Conservation (phyloP, 2,113 vertebrate species). For the Isichthys henryi region DNA sequence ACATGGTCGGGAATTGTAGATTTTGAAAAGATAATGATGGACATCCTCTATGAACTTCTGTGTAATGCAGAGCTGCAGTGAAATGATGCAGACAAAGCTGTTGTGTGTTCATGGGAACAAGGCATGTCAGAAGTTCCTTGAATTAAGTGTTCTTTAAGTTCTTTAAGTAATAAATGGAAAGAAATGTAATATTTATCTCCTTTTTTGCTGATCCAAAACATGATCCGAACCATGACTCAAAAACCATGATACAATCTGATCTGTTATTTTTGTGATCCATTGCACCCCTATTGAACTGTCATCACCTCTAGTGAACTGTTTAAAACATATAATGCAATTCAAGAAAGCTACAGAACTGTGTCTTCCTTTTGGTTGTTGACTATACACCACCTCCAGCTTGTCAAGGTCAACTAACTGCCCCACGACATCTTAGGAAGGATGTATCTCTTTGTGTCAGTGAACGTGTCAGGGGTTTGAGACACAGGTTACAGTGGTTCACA, state of each 20-base stretch:
- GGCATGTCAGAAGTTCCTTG: too few relatives aligned
- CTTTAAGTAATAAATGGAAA: background rate
- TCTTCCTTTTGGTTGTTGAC: background rate
- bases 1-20: too few relatives aligned
- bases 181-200: background rate
- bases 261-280: background rate
- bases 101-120: too few relatives aligned
- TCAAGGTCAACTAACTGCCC: background rate
- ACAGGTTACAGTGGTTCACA: background rate
- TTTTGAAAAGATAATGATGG: too few relatives aligned
- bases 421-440: too few relatives aligned
- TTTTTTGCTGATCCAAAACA: background rate
- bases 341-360: background rate
- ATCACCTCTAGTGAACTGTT: too few relatives aligned
- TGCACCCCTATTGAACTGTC: background rate
- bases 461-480: too few relatives aligned
- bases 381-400: background rate
- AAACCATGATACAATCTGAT: background rate
- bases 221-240: background rate
- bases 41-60: too few relatives aligned
- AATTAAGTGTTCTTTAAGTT: background rate
- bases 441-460: too few relatives aligned
- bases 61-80: too few relatives aligned
- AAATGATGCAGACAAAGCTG: too few relatives aligned
- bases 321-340: background rate